Base-by-base conservation (phyloP, 2,888 invertebrate species). In the Priocnemis perturbator region DNA sequence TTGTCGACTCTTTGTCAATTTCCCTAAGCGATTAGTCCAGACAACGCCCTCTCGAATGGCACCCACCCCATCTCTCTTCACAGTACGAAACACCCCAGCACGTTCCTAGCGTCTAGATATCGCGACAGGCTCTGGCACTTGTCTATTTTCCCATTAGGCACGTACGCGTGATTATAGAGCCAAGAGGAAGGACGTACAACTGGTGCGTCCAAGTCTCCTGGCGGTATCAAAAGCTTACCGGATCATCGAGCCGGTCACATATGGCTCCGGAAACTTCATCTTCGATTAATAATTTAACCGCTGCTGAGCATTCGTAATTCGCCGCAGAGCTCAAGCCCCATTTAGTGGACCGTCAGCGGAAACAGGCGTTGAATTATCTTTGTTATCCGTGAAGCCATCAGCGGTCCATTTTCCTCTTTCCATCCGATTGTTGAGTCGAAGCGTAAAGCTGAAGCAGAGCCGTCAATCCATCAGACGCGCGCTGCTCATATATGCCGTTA, bases 1-100 rank as follows among this genome's bases (percentile, higher is more conserved):
- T 85, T 83, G 85, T 82, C 82, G 86, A 82, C 82, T 82, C 85
- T 86, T 85, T 86, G 85, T 86, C 84, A 83, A 85, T 85, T 85
- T 85, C 78, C 81, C 81, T 82, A 78, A 77, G 76, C 81, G 84
- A 86, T 85, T 83, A 84, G 79, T 82, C 64, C 61, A 78, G 83
- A 84, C 78, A 76, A 73, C 79, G 73, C 76, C 79, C 78, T 73
- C 69, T 71, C 61, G 64, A 64, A 71, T 56, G 20, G 61, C 64
- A 68, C 63, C 74, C 60, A 65, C 59, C 50, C 73, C 73, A 19
- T 45, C 50, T 62, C 65, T 21, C 64, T 21, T 64, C 53, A 52
- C 63, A 67, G 61, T 64, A 67, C 17, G 2, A 55, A 48, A 58
- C 53, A 66, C 69, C 69, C 60, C 73, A 4, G 69, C 52, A 21